These are phyloP conservation scores for Drosophila birchii DNA, from an alignment of 2,888 invertebrate species.

Conservation along the genomic window DNA sequence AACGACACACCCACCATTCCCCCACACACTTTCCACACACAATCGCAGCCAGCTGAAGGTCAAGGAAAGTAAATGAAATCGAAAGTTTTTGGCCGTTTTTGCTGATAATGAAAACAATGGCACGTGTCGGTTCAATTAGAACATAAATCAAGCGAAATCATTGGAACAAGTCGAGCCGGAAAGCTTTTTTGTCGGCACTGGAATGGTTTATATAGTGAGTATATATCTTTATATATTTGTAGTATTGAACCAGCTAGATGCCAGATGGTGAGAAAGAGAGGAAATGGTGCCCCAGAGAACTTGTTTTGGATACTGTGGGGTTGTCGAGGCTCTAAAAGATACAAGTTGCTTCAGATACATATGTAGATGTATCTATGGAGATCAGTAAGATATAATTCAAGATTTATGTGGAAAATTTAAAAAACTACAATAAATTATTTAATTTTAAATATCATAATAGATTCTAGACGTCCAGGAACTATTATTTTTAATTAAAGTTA, in stretches of 20 bases:
- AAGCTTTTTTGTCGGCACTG: constrained; percentile 47
- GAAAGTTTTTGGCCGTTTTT: constrained; percentile 31
- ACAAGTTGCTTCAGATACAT: too few relatives aligned
- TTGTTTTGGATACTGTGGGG: constrained; percentile 49
- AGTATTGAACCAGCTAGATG: not conserved
- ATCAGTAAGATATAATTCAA: not conserved
- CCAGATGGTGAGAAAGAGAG: not conserved
- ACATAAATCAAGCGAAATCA: constrained; percentile 23
- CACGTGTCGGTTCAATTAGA: constrained; percentile 54
- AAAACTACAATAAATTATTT: too few relatives aligned
- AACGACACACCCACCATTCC: constrained; percentile 43
- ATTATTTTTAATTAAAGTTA: not conserved
- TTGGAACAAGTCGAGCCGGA: constrained; percentile 12
- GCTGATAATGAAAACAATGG: constrained; percentile 29
- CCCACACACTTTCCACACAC: constrained; percentile 4
- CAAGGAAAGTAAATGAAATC: constrained; percentile 47
- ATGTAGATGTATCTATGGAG: too few relatives aligned
- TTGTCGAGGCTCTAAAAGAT: constrained; percentile 45
- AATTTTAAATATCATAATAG: too few relatives aligned
- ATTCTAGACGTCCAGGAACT: not conserved
- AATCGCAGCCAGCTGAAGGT: constrained; percentile 33
- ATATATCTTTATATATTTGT: not conserved
- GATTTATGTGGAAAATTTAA: too few relatives aligned
- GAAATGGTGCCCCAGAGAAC: constrained; percentile 13
- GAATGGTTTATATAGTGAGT: constrained; percentile 10